Evolutionary conservation across 1,140 invertebrate species (phyloP).

Genomic region (Hycleus cichorii): DNA sequence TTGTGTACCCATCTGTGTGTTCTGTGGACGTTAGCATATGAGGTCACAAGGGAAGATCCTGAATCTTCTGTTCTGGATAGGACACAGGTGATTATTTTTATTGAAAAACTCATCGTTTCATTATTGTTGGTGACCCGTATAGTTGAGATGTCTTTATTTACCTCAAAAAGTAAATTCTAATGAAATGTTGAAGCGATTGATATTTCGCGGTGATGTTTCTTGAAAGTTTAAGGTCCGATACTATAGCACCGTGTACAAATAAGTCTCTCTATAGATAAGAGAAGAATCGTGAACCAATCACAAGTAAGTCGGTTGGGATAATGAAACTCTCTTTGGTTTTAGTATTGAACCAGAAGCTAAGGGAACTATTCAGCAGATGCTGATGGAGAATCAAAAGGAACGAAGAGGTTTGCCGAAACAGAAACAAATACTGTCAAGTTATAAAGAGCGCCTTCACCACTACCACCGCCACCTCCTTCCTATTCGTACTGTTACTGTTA

Average conservation of each 20-base stretch:
- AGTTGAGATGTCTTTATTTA: too few relatives aligned
- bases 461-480: slow-evolving; percentile 4
- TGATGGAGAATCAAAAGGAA: slow-evolving; percentile 38
- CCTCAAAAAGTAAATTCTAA: too few relatives aligned
- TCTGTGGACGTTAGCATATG: slow-evolving; percentile 17
- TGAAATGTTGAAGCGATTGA: too few relatives aligned
- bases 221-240: too few relatives aligned
- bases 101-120: too few relatives aligned
- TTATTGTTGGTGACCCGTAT: too few relatives aligned
- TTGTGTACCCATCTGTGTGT: slow-evolving; percentile 34
- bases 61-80: slow-evolving; percentile 1
- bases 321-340: slow-evolving; percentile 31
- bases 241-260: slow-evolving; percentile 25
- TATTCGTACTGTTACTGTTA: neutral
- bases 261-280: slow-evolving; percentile 33
- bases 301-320: slow-evolving; percentile 29
- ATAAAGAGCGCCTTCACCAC: slow-evolving; percentile 34
- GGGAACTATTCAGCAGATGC: slow-evolving; percentile 38
- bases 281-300: slow-evolving; percentile 35
- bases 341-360: slow-evolving; percentile 26
- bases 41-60: slow-evolving; percentile 5
- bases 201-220: too few relatives aligned
- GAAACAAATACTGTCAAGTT: slow-evolving; percentile 39
- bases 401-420: slow-evolving; percentile 36
- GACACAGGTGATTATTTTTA: neutral